Conservation (phyloP, 2,113 vertebrate genomes). For the Plotosus lineatus region DNA sequence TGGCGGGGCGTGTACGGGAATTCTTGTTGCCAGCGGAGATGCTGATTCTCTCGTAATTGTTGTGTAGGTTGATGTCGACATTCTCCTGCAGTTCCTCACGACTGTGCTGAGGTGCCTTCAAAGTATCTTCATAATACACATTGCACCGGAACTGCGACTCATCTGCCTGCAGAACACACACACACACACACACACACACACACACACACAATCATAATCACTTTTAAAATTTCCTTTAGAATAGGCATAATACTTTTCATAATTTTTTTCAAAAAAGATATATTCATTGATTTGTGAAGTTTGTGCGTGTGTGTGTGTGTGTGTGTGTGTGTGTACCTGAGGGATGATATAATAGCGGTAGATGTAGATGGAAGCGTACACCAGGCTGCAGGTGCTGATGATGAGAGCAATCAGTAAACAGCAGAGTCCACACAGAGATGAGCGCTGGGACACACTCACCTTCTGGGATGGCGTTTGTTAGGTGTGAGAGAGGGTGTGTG, state of each 20-base stretch:
- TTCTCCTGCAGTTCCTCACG: constrained; percentile 88
- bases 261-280: not conserved
- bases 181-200: constrained; percentile 18
- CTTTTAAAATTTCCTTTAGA: not conserved
- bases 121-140: constrained; percentile 83
- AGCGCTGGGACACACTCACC: constrained; percentile 70
- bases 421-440: constrained; percentile 81
- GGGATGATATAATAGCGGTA: constrained; percentile 91
- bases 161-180: constrained; percentile 46
- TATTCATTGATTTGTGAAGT: not conserved
- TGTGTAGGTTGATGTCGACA: constrained; percentile 86
- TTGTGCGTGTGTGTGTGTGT: constrained; percentile 42
- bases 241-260: not conserved
- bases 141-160: constrained; percentile 88
- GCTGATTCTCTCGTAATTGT: constrained; percentile 90
- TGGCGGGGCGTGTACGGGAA: constrained; percentile 80
- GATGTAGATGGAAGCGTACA: constrained; percentile 88
- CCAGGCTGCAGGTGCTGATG: constrained; percentile 84
- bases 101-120: constrained; percentile 70
- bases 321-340: constrained; percentile 72
- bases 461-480: no score
- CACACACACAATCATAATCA: not conserved
- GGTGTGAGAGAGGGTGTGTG: not conserved
- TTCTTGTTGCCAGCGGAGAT: constrained; percentile 80
- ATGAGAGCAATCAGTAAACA: constrained; percentile 86